A percentile compares a stretch with the other conserved stretches of the same genome.
These are phyloP conservation scores for Orycteropus afer DNA, from an alignment of 2,113 vertebrate genomes.

Conservation along the genomic window DNA sequence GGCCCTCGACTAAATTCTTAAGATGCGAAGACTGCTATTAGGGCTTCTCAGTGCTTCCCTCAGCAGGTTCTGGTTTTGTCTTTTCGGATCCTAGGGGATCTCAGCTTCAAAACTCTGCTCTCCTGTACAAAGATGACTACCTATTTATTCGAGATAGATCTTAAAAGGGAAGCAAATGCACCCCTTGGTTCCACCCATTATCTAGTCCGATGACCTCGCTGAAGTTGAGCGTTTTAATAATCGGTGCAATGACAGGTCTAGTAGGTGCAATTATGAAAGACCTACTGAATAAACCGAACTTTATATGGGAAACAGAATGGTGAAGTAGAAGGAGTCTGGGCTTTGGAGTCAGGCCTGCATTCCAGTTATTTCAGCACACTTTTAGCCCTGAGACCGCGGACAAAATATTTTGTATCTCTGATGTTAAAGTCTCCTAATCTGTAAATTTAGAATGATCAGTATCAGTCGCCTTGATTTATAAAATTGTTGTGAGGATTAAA, in stretches of 20 bases:
- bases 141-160: background rate
- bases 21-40: background rate
- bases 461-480: background rate
- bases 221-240: background rate
- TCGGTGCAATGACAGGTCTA: background rate
- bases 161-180: background rate
- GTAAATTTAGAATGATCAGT: background rate
- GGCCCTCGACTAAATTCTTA: background rate
- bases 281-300: background rate
- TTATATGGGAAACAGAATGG: background rate
- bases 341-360: background rate
- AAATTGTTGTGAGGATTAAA: conserved; percentile 15
- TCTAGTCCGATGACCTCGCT: background rate
- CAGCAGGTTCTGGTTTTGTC: background rate
- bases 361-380: background rate
- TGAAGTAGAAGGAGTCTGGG: background rate
- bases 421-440: background rate
- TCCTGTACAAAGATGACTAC: background rate
- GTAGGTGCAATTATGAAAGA: background rate
- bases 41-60: background rate
- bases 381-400: background rate
- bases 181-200: background rate
- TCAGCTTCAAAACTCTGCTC: background rate
- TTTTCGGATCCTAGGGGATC: background rate
- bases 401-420: background rate